Evolutionary conservation across 2,113 vertebrate species (phyloP).

Genomic region (Meles meles): DNA sequence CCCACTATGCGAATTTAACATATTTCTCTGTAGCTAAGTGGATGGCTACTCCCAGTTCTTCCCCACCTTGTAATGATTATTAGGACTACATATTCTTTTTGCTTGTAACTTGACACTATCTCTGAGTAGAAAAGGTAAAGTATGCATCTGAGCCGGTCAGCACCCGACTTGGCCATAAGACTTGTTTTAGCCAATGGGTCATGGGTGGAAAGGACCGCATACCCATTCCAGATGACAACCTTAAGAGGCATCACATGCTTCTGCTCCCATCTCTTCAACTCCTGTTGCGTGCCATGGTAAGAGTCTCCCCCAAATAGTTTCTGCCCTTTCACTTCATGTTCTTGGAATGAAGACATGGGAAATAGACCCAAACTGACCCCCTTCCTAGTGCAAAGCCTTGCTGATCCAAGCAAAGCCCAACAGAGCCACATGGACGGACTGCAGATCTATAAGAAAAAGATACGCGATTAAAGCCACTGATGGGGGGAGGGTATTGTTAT

Average conservation of each 20-base stretch:
- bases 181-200: background rate
- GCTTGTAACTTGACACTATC: background rate
- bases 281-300: background rate
- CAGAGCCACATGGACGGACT: background rate
- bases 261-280: background rate
- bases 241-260: background rate
- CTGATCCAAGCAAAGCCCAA: background rate
- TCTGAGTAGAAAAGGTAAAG: background rate
- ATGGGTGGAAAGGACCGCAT: too few relatives aligned
- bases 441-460: background rate
- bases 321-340: background rate
- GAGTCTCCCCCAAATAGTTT: background rate
- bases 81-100: background rate
- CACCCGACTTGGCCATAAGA: background rate
- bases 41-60: background rate
- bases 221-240: background rate
- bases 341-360: background rate
- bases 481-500: too few relatives aligned
- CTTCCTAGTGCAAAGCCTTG: background rate
- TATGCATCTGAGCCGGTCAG: background rate
- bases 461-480: background rate
- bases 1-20: background rate
- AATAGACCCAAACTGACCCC: background rate
- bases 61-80: background rate
- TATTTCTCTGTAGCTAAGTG: background rate